Base-by-base conservation (phyloP, 2,797 vertebrate species). In the Taenioides sp. region DNA sequence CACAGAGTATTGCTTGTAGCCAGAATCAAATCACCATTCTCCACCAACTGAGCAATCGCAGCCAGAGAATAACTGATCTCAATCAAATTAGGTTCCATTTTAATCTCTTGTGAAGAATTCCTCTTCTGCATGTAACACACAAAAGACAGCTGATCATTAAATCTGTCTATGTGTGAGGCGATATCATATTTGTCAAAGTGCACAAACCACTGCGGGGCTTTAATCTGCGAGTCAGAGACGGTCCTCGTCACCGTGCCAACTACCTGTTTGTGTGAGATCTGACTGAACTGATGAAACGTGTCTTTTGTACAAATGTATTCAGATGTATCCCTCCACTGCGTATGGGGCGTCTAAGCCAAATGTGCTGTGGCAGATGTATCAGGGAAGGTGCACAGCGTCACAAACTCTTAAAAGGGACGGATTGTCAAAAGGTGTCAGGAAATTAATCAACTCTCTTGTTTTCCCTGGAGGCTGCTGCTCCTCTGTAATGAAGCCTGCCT, bases 121-220 rank as follows among this genome's bases (percentile, higher is more conserved):
- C 18, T 11, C 20, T 22, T 7, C 5, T 7, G 20, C 50, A 54
- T 22, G 18, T 54, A 54, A 22, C 52, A 2, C 5, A 22, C 20
- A n/a, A 20, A 54, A 54, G n/a, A 22, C 5, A 54, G 18, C 16
- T 7, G 50, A 54, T 54, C 12, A 47, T 47, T 47, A 47, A 47
- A 47, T n/a, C 5, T 22, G 52, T 20, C 20, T n/a, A 17, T 22
- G 18, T 1, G 17, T 22, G 52, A n/a, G 52, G 6, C 65, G 54
- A 71, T 78, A 80, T 74, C 73, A 80, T 80, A 40, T 70, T 72
- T 63, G 71, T 78, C 64, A 72, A 64, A 80, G 75, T 70, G 74
- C 72, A 73, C 60, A 73, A 37, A 37, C 78, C 50, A 57, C 67
- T 70, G 17, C 23, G 34, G 31, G 10, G 37, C 60, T 70, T 70